These are phyloP conservation scores for Meteorus cinctellus DNA, from an alignment of 2,888 invertebrate genomes.

Conservation along the genomic window DNA sequence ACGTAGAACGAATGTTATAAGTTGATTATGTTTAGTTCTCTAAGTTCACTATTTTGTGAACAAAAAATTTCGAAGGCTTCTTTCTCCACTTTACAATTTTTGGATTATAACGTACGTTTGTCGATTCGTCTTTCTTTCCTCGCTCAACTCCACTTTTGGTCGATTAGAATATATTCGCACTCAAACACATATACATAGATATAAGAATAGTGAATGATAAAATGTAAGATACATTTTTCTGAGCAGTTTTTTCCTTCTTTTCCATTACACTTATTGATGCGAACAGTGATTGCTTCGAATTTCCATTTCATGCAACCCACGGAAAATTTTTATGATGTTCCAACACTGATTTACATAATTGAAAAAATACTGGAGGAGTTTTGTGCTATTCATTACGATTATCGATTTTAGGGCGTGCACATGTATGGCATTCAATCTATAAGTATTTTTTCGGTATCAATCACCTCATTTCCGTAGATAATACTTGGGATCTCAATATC, in stretches of 20 bases:
- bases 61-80: conserved; percentile 53
- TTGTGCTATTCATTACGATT: not conserved
- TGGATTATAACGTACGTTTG: conserved; percentile 41
- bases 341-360: conserved; percentile 26
- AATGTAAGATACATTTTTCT: conserved; percentile 49
- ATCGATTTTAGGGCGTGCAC: not conserved
- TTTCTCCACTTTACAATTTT: conserved; percentile 52
- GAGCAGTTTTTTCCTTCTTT: conserved; percentile 49
- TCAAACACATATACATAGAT: conserved; percentile 37
- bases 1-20: conserved; percentile 61
- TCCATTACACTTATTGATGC: conserved; percentile 42
- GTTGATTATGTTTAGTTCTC: conserved; percentile 58
- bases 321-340: conserved; percentile 17
- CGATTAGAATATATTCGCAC: conserved; percentile 37
- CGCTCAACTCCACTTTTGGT: conserved; percentile 24
- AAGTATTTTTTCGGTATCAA: conserved; percentile 30
- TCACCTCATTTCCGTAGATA: conserved; percentile 37
- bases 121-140: conserved; percentile 6
- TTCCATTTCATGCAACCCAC: conserved; percentile 41
- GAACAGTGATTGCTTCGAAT: conserved; percentile 43
- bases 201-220: conserved; percentile 32
- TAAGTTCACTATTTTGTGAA: conserved; percentile 58
- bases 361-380: not conserved
- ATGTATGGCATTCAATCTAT: conserved; percentile 27
- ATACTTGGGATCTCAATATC: conserved; percentile 48